Evolutionary conservation across 2,797 vertebrate genomes (phyloP).

Genomic region (Melopsittacus undulatus): DNA sequence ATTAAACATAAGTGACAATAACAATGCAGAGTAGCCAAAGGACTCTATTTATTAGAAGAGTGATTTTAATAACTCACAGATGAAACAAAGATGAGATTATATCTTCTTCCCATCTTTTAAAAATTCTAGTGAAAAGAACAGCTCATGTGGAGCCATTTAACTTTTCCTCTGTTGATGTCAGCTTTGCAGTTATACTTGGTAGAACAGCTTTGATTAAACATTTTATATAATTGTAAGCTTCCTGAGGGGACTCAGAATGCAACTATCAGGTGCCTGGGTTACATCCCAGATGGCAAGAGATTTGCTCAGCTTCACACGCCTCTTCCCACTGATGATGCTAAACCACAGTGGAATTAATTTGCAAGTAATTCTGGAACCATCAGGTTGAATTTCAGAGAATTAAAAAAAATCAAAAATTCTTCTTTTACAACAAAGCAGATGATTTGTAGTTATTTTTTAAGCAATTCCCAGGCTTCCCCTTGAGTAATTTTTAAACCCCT

Average conservation of each 20-base stretch:
- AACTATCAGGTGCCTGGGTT: slow-evolving; percentile 56
- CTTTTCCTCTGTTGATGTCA: slow-evolving; percentile 56
- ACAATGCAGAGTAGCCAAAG: neutral
- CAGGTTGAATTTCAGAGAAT: slow-evolving; percentile 39
- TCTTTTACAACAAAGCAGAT: slow-evolving; percentile 4
- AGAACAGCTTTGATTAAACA: slow-evolving; percentile 64
- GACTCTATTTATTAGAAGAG: neutral
- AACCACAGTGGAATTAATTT: slow-evolving; percentile 55
- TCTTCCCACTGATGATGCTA: slow-evolving; percentile 58
- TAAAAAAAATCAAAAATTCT: neutral
- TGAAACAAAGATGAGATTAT: slow-evolving; percentile 8
- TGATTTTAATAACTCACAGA: neutral
- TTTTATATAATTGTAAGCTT: slow-evolving; percentile 61
- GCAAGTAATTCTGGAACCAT: slow-evolving; percentile 51
- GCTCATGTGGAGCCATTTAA: slow-evolving; percentile 37
- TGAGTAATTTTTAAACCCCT: neutral
- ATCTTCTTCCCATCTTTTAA: slow-evolving; percentile 13
- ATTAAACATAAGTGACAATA: neutral
- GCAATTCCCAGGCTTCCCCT: neutral
- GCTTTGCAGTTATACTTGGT: slow-evolving; percentile 56
- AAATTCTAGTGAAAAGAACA: slow-evolving; percentile 41
- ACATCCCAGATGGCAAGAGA: slow-evolving; percentile 65
- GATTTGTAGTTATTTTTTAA: neutral
- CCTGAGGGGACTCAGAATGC: slow-evolving; percentile 51
- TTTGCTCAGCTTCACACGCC: slow-evolving; percentile 49